Percentiles rank a stretch among this genome's conserved stretches.
phyloP scores from a whole-genome alignment of 2,888 invertebrate species.

The Eristalis pertinax region DNA sequence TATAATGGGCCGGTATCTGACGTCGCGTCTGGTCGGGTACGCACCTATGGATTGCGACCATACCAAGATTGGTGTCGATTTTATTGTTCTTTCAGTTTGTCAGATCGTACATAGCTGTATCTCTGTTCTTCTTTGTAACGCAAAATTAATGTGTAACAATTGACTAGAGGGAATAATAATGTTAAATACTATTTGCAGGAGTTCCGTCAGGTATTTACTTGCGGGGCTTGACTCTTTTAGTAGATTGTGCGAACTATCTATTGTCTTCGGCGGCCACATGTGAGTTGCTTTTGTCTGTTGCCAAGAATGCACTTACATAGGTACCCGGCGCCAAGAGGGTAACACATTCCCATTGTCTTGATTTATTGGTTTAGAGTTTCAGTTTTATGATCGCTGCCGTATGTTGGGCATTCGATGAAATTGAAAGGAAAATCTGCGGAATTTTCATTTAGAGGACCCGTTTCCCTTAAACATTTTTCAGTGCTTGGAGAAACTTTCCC shows the following conservation, averaged over 20 bases:
- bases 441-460: neutral
- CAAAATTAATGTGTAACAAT: slow-evolving; percentile 42
- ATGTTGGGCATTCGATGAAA: neutral
- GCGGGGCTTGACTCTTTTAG: slow-evolving; percentile 2
- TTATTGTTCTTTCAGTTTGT: slow-evolving; percentile 17
- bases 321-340: slow-evolving; percentile 27
- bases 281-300: neutral
- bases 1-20: neutral
- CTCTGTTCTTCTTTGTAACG: slow-evolving; percentile 27
- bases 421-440: slow-evolving; percentile 13
- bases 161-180: neutral
- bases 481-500: neutral
- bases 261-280: neutral
- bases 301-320: neutral
- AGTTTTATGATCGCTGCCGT: slow-evolving; percentile 13
- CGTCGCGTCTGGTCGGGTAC: slow-evolving; percentile 4
- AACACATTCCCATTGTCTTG: slow-evolving; percentile 23
- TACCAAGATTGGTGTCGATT: slow-evolving; percentile 27
- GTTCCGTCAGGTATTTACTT: slow-evolving; percentile 14
- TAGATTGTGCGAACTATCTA: slow-evolving; percentile 3
- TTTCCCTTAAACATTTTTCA: neutral
- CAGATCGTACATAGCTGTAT: neutral
- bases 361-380: slow-evolving; percentile 11
- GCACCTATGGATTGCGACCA: neutral
- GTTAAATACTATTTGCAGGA: neutral